These are phyloP conservation scores for Balearica regulorum DNA, from an alignment of 2,797 vertebrate genomes.

Conservation along the genomic window DNA sequence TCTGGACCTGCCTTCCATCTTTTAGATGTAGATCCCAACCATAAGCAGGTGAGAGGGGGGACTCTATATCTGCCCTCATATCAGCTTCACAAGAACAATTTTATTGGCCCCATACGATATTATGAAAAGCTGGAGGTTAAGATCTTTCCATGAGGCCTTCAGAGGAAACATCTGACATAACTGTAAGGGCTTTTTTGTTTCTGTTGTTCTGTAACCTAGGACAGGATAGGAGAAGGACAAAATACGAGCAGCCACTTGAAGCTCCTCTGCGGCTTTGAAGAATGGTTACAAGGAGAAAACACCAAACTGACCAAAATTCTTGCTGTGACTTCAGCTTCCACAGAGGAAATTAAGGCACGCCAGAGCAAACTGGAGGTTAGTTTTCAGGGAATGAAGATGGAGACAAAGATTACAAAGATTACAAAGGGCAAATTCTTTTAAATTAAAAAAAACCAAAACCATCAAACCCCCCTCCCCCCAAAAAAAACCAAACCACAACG, in stretches of 20 bases:
- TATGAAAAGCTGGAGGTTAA: background rate
- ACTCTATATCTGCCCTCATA: background rate
- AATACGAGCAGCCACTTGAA: background rate
- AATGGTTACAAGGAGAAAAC: conserved; percentile 82
- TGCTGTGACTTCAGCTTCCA: background rate
- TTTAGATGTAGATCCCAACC: background rate
- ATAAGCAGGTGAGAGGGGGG: conserved; percentile 44
- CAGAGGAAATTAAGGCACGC: conserved; percentile 63
- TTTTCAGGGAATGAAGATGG: background rate
- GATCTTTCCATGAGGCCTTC: background rate
- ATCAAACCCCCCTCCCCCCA: no score
- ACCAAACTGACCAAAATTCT: conserved; percentile 74
- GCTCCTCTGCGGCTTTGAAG: conserved; percentile 77
- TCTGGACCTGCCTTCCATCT: conserved; percentile 5
- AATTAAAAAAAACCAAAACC: background rate
- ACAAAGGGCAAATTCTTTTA: background rate
- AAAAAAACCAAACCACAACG: no score
- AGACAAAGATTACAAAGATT: background rate
- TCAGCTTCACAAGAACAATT: background rate
- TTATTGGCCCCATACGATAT: background rate
- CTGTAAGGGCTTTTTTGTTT: background rate
- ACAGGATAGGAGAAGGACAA: background rate
- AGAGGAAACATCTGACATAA: background rate
- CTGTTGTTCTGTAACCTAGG: conserved; percentile 7
- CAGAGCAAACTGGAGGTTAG: conserved; percentile 80